These are phyloP conservation scores for Ameiurus melas DNA, from an alignment of 2,113 vertebrate species.

Conservation along the genomic window DNA sequence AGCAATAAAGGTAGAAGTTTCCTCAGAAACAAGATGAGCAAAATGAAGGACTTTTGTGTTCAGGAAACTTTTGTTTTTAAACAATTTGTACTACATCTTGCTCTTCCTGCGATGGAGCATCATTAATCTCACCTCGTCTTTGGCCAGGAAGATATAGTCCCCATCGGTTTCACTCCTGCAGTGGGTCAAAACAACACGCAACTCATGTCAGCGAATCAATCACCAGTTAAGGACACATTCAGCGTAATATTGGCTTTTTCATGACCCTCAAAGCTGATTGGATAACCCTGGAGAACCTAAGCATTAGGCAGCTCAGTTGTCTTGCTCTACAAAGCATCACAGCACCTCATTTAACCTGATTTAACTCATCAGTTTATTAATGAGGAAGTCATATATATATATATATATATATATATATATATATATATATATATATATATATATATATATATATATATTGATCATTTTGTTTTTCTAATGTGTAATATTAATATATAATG, in stretches of 20 bases:
- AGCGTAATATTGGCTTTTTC: neutral
- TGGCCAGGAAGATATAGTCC: conserved; percentile 90
- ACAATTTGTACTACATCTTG: neutral
- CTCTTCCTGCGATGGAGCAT: neutral
- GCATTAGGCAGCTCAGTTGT: neutral
- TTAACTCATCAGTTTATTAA: neutral
- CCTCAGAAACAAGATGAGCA: neutral
- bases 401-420: no score
- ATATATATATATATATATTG: no score
- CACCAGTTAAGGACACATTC: neutral
- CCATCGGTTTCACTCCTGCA: conserved; percentile 82
- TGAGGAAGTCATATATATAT: neutral
- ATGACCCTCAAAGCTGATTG: neutral
- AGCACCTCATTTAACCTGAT: neutral
- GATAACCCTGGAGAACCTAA: neutral
- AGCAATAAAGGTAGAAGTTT: neutral
- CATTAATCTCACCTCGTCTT: conserved; percentile 83
- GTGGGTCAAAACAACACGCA: conserved; percentile 45
- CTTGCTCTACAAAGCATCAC: neutral
- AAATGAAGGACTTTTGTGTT: neutral
- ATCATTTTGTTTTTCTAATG: neutral
- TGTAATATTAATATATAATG: neutral
- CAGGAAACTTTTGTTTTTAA: neutral
- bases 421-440: no score
- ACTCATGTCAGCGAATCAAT: neutral